Percentiles rank a stretch among this genome's conserved stretches.
These are phyloP conservation scores for Porites lutea DNA, from an alignment of 64 coral and sea anemone species.

Conservation along the genomic window DNA sequence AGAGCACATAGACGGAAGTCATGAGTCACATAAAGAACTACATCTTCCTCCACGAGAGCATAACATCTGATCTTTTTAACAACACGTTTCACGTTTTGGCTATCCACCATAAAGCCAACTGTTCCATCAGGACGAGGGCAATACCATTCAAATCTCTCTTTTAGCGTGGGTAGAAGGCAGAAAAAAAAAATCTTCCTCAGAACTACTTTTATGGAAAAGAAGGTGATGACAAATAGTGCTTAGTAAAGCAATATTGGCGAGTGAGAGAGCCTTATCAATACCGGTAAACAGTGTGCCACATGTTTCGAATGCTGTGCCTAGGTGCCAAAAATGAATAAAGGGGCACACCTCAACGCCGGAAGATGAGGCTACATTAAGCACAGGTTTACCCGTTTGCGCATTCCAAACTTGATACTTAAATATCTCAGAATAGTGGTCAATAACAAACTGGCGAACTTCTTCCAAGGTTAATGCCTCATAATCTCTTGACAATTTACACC, in stretches of 20 bases:
- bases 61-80: no score
- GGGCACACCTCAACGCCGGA: background rate
- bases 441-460: background rate
- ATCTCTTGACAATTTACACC: no score
- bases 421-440: background rate
- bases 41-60: no score
- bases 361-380: background rate
- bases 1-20: no score
- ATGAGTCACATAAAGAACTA: no score
- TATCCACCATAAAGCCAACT: no score
- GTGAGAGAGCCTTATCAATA: background rate
- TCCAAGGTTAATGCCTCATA: background rate
- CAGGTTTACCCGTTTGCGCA: slow-evolving; percentile 17
- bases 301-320: background rate
- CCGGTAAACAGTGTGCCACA: background rate
- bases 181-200: no score
- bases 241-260: background rate
- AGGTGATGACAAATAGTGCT: background rate
- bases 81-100: no score
- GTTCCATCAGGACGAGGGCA: no score
- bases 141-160: no score
- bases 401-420: slow-evolving; percentile 43
- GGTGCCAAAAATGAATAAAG: slow-evolving; percentile 5
- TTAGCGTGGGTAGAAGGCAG: no score
- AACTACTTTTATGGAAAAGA: no score